phyloP scores from a whole-genome alignment of 2,888 invertebrate species.

The Euplexia lucipara region DNA sequence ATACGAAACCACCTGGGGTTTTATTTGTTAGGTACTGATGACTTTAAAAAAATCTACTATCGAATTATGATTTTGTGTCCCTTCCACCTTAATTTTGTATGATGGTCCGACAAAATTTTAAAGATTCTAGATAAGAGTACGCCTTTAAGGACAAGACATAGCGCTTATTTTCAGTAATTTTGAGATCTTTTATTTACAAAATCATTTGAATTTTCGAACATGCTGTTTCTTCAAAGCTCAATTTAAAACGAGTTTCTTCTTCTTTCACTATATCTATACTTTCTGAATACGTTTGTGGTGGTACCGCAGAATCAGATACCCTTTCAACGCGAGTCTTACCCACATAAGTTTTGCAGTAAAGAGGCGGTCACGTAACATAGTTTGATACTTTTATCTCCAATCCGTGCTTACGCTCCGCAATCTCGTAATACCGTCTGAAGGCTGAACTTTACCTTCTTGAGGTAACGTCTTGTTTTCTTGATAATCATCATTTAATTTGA shows the following conservation, averaged over 20 bases:
- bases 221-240: not conserved
- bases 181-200: too few relatives aligned
- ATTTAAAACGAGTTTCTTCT: not conserved
- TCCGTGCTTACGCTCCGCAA: constrained; percentile 38
- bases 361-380: constrained; percentile 41
- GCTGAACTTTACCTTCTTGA: constrained; percentile 9
- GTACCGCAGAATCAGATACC: constrained; percentile 31
- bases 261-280: not conserved
- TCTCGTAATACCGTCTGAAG: constrained; percentile 32
- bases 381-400: constrained; percentile 58
- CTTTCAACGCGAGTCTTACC: constrained; percentile 24
- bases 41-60: too few relatives aligned
- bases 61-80: too few relatives aligned
- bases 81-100: too few relatives aligned
- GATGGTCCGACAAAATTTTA: too few relatives aligned
- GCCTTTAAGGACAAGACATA: too few relatives aligned
- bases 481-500: not conserved
- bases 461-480: constrained; percentile 4
- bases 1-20: too few relatives aligned
- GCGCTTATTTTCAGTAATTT: too few relatives aligned
- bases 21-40: too few relatives aligned
- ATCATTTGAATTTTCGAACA: too few relatives aligned
- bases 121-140: too few relatives aligned
- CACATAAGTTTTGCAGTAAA: constrained; percentile 53
- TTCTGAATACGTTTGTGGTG: not conserved